Evolutionary conservation across 1,140 invertebrate genomes (phyloP).

Genomic region (Eupeodes corollae): DNA sequence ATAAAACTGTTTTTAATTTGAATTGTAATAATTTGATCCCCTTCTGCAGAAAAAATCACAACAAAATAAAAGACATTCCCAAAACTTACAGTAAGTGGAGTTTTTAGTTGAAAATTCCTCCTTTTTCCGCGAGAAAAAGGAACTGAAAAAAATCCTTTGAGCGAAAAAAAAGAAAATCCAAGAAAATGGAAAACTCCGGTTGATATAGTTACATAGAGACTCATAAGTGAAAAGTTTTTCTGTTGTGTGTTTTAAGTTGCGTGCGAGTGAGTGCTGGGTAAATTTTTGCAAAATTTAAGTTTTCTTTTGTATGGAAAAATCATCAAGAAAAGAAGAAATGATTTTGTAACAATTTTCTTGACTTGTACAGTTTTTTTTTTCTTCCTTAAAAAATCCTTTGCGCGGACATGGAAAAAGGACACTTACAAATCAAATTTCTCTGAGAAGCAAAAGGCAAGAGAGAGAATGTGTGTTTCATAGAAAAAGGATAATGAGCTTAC

Average conservation of each 20-base stretch:
- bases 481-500: too few relatives aligned
- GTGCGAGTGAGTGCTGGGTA: background rate
- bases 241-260: background rate
- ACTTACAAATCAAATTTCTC: too few relatives aligned
- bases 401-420: too few relatives aligned
- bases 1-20: too few relatives aligned
- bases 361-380: too few relatives aligned
- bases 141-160: background rate
- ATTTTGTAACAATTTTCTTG: background rate
- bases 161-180: background rate
- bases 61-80: background rate
- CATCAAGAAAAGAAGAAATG: background rate
- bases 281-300: background rate
- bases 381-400: too few relatives aligned
- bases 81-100: background rate
- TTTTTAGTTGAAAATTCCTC: background rate
- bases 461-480: too few relatives aligned
- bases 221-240: background rate
- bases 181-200: slow-evolving; percentile 2
- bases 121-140: background rate
- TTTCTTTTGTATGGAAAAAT: background rate
- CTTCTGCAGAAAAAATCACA: background rate
- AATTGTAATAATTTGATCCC: too few relatives aligned
- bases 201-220: background rate
- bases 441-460: too few relatives aligned